Evolutionary conservation across 2,797 vertebrate genomes (phyloP).

Genomic region (Tamandua tetradactyla): DNA sequence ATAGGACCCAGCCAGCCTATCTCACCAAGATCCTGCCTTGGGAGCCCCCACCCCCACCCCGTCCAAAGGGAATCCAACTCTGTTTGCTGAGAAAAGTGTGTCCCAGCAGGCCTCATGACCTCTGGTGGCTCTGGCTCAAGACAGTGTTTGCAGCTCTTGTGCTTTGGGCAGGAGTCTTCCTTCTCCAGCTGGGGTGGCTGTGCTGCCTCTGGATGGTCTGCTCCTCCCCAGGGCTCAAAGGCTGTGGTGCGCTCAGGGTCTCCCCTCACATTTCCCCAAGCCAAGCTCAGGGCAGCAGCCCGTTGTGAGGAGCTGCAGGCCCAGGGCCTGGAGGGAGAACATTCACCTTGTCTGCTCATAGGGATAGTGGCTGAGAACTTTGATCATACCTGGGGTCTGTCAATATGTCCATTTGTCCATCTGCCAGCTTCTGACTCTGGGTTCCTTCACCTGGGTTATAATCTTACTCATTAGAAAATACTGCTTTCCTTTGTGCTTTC

Average conservation of each 20-base stretch:
- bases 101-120: constrained; percentile 14
- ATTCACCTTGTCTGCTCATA: constrained; percentile 21
- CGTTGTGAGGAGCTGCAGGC: not conserved
- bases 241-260: constrained; percentile 68
- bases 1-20: not conserved
- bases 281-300: constrained; percentile 27
- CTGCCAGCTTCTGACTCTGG: constrained; percentile 1
- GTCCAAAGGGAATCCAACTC: not conserved
- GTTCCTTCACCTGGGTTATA: not conserved
- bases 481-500: constrained; percentile 15
- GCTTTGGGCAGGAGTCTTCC: not conserved
- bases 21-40: not conserved
- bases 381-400: constrained; percentile 35
- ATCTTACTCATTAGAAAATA: constrained; percentile 39
- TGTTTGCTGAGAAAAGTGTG: not conserved
- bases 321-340: constrained; percentile 40
- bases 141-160: constrained; percentile 56
- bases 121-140: constrained; percentile 15
- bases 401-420: constrained; percentile 40
- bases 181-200: constrained; percentile 51
- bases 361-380: constrained; percentile 34
- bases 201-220: constrained; percentile 41
- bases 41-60: not conserved
- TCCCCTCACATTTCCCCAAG: constrained; percentile 51
- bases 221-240: constrained; percentile 3